Evolutionary conservation across 1,140 invertebrate species (phyloP), one percentile per base, ranked within the genome.

Genomic region (Wasmannia auropunctata): DNA sequence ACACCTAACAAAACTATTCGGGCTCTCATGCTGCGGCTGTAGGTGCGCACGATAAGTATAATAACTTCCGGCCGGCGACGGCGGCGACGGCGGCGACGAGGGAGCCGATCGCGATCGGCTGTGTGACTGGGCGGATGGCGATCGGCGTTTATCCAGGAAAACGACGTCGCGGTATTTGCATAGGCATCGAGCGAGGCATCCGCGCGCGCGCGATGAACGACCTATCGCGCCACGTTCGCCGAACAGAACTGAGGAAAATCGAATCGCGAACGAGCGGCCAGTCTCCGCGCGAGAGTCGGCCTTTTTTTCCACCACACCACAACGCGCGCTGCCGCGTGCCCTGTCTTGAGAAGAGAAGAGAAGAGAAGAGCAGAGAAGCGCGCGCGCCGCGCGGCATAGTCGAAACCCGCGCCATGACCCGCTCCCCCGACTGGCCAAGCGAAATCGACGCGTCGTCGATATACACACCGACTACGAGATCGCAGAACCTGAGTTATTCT

Each of bases 401-500:
- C 49, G 79, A 72, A 81, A 72, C 37, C n/a, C n/a, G n/a, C n/a
- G 11, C 67, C 34, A 69, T 43, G 67, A 60, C 51, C 25, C 67
- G 37, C 54, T 72, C 69, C 43, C 19, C 46, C 67, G 6, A 28
- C 5, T 25, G 43, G 70, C 87, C 85, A 88, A 76, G 72, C 60
- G 58, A 90, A 88, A 86, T 86, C 67, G 79, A 83, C 67, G 46
- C 37, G 67, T 43, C 34, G 37, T 58, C 14, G 49, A 81, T 72
- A 83, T 31, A 67, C 51, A 63, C 65, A 62, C 51, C 14, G 25
- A 62, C 72, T 11, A 46, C 40, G 51, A 72, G 86, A 85, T 91
- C 70, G 43, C 34, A 84, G 89, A 89, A 86, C 70, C 83, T 67
- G 88, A 90, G 91, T 87, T 92, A 91, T 90, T 90, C 90, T 87